These are phyloP conservation scores for Sciaenops ocellatus DNA, from an alignment of 2,797 vertebrate genomes.

Conservation along the genomic window DNA sequence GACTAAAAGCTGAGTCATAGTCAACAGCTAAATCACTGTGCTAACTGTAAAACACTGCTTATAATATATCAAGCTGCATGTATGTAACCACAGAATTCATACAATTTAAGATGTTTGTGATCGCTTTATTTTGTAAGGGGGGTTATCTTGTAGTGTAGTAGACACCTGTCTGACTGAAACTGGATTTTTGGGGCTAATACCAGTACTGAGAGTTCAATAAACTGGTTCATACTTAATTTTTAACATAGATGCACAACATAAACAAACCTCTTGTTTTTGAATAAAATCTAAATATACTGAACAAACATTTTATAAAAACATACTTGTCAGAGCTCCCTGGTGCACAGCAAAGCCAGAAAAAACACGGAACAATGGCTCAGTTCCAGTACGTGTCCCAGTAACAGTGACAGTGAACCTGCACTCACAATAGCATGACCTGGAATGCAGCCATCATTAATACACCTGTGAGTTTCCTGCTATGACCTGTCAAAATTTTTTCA, in stretches of 20 bases:
- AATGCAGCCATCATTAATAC: too few relatives aligned
- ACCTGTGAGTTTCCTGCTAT: too few relatives aligned
- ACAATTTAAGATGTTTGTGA: background rate
- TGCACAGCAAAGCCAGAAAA: too few relatives aligned
- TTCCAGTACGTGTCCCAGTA: too few relatives aligned
- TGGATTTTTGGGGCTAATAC: background rate
- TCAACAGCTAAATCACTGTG: background rate
- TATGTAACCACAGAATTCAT: background rate
- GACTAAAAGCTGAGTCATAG: constrained; percentile 26
- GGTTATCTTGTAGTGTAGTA: background rate
- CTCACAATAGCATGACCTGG: too few relatives aligned
- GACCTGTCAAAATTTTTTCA: background rate
- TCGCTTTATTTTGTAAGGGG: too few relatives aligned
- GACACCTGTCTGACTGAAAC: background rate
- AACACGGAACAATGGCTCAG: too few relatives aligned
- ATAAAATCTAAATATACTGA: background rate
- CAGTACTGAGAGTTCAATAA: background rate
- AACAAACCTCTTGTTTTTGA: too few relatives aligned
- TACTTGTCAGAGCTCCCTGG: background rate
- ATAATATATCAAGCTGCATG: background rate
- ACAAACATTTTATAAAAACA: background rate
- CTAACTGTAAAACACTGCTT: background rate
- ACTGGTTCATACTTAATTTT: background rate
- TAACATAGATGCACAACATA: background rate
- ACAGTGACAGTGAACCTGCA: too few relatives aligned